phyloP scores from a whole-genome alignment of 2,888 invertebrate genomes.

The Lacanobia oleracea region DNA sequence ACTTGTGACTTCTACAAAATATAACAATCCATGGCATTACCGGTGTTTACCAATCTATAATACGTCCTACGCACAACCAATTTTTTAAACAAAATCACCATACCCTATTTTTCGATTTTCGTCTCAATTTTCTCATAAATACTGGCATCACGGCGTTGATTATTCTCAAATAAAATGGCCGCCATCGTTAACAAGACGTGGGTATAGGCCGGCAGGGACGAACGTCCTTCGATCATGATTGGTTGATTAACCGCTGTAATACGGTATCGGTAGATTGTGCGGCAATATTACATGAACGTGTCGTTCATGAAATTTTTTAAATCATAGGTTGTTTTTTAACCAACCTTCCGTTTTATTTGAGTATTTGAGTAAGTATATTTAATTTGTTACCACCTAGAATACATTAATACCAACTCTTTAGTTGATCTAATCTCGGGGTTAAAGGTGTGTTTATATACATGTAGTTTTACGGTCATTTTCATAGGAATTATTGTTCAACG shows the following conservation, averaged over 20 bases:
- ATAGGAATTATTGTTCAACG: too few species aligned
- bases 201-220: slow-evolving; percentile 21
- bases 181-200: slow-evolving; percentile 46
- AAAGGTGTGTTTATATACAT: too few species aligned
- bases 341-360: background rate
- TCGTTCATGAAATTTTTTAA: background rate
- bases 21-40: too few species aligned
- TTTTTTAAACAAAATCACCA: background rate
- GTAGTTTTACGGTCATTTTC: too few species aligned
- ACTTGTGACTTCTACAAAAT: too few species aligned
- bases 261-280: background rate
- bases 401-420: too few species aligned
- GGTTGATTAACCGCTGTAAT: slow-evolving; percentile 27
- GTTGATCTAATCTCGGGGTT: too few species aligned
- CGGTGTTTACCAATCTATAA: background rate
- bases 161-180: slow-evolving; percentile 38
- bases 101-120: slow-evolving; percentile 7
- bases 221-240: slow-evolving; percentile 49
- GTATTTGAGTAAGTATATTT: background rate
- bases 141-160: slow-evolving; percentile 28
- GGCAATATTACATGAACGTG: too few species aligned
- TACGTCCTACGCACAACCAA: background rate
- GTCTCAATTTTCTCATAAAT: slow-evolving; percentile 40
- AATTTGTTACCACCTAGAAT: too few species aligned
- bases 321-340: background rate